These are phyloP conservation scores for Eupeodes latifasciatus DNA, from an alignment of 2,888 invertebrate species.

Conservation along the genomic window DNA sequence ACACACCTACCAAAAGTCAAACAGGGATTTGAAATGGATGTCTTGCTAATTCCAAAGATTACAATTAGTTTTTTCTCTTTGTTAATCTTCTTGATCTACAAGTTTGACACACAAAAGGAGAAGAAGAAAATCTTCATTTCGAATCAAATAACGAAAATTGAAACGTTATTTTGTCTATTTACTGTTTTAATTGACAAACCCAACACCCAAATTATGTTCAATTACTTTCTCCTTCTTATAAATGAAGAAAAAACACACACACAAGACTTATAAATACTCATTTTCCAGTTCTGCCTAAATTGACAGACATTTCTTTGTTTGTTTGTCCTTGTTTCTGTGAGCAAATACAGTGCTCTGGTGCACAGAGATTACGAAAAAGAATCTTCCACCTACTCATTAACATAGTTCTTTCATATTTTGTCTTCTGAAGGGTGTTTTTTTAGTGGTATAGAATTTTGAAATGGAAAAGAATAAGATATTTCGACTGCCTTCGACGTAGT, in stretches of 20 bases:
- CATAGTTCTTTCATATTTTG: not conserved
- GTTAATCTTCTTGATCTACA: too few species aligned
- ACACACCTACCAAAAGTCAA: too few species aligned
- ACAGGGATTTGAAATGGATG: too few species aligned
- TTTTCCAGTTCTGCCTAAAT: not conserved
- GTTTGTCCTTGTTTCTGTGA: not conserved
- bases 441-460: too few species aligned
- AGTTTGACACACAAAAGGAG: too few species aligned
- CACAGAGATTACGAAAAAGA: not conserved
- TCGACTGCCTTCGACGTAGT: too few species aligned
- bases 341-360: not conserved
- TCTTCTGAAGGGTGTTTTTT: not conserved
- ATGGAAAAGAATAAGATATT: too few species aligned
- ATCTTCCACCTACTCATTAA: not conserved
- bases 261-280: not conserved
- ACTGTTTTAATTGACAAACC: not conserved
- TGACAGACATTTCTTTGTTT: conserved; percentile 5
- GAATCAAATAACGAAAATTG: not conserved
- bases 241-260: not conserved
- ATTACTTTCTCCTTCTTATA: not conserved
- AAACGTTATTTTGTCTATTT: not conserved
- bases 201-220: not conserved
- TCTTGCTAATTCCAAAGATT: too few species aligned
- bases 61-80: too few species aligned
- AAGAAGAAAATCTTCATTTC: not conserved